A percentile compares a stretch with the other conserved stretches of the same genome.
Conservation (phyloP, 1,140 invertebrate genomes). For the Brevipalpus yothersi region DNA sequence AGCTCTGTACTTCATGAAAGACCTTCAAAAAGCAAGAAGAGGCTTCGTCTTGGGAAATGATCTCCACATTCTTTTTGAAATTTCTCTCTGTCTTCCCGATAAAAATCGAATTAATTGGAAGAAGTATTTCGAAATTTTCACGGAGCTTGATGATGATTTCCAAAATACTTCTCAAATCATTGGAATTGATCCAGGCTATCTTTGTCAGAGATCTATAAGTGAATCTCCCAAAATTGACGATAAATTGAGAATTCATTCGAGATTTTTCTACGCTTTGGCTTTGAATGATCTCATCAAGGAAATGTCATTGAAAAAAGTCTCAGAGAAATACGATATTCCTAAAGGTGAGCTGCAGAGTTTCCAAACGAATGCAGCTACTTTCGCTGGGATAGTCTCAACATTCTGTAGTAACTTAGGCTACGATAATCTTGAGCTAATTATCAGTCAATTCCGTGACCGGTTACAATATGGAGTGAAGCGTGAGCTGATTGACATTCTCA, state of each 20-base stretch:
- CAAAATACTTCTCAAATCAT: not conserved
- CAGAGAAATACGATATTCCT: constrained; percentile 53
- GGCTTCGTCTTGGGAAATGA: constrained; percentile 82
- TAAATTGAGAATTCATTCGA: constrained; percentile 9
- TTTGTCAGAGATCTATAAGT: not conserved
- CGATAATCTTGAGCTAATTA: constrained; percentile 61
- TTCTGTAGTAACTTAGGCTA: constrained; percentile 83
- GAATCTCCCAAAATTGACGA: not conserved
- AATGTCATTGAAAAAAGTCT: constrained; percentile 46
- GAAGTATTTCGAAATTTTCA: not conserved
- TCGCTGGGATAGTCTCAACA: constrained; percentile 83
- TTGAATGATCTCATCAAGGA: constrained; percentile 82
- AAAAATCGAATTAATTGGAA: not conserved
- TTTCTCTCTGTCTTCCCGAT: constrained; percentile 19
- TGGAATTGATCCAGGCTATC: not conserved
- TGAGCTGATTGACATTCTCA: constrained; percentile 73
- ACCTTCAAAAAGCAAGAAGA: constrained; percentile 64
- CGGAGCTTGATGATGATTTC: not conserved
- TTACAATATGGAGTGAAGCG: constrained; percentile 78
- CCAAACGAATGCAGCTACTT: constrained; percentile 81
- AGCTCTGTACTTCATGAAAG: constrained; percentile 58
- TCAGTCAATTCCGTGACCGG: constrained; percentile 75
- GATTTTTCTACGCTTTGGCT: constrained; percentile 78
- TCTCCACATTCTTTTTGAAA: constrained; percentile 77
- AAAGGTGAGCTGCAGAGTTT: constrained; percentile 67